phyloP scores from a whole-genome alignment of 2,888 invertebrate species.

The Lamellibrachia columna region DNA sequence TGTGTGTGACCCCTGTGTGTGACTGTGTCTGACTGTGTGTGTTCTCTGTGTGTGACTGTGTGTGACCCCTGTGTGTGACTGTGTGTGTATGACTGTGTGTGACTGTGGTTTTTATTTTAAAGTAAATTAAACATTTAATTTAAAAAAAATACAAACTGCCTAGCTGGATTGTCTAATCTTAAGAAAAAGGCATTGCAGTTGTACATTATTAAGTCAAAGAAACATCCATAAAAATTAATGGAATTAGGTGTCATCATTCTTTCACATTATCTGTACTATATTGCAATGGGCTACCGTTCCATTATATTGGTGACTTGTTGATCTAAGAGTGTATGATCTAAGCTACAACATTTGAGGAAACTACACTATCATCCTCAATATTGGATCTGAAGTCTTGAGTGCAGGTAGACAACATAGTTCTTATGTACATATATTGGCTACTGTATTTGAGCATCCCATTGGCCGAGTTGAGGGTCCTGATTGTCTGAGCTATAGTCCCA shows the following conservation, averaged over 20 bases:
- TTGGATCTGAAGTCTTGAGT: not conserved
- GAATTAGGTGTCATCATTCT: not conserved
- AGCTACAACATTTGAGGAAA: not conserved
- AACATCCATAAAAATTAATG: not conserved
- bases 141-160: not conserved
- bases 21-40: too few species aligned
- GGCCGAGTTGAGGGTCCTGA: not conserved
- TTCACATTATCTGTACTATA: not conserved
- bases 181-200: not conserved
- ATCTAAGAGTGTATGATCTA: not conserved
- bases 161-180: not conserved
- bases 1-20: too few species aligned
- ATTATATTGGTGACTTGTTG: not conserved
- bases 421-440: not conserved
- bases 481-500: not conserved
- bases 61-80: too few species aligned
- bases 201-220: not conserved
- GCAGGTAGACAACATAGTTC: not conserved
- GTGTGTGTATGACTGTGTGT: too few species aligned
- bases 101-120: too few species aligned
- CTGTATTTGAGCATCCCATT: not conserved
- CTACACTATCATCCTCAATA: not conserved
- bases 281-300: not conserved
- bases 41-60: too few species aligned
- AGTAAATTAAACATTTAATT: not conserved